Conservation (phyloP, 2,113 vertebrate species). For the Vicugna pacos region DNA sequence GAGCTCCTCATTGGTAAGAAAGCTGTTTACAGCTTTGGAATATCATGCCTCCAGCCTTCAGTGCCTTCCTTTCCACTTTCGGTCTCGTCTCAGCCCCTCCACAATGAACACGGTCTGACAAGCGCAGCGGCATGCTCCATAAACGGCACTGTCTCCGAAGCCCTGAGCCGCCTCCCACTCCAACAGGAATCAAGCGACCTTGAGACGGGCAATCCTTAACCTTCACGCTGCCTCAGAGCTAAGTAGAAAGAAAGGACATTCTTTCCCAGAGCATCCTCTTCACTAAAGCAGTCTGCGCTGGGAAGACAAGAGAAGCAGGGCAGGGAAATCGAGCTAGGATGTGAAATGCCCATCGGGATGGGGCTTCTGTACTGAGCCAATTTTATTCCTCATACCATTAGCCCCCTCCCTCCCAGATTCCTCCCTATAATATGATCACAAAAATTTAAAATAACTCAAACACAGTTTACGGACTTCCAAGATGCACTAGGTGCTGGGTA, state of each 20-base stretch:
- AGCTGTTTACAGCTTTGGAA: background rate
- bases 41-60: constrained; percentile 26
- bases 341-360: background rate
- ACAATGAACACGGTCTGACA: constrained; percentile 29
- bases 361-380: background rate
- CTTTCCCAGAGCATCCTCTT: constrained; percentile 1
- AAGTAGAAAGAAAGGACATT: background rate
- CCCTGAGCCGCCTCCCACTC: constrained; percentile 8
- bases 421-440: constrained; percentile 47
- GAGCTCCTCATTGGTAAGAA: constrained; percentile 34
- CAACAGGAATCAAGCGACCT: constrained; percentile 67
- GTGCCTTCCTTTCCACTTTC: background rate
- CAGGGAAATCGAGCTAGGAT: constrained; percentile 14
- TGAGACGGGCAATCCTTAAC: constrained; percentile 58
- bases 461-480: constrained; percentile 61
- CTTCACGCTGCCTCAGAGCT: constrained; percentile 51
- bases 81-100: background rate
- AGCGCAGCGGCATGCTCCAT: background rate
- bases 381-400: constrained; percentile 41
- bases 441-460: constrained; percentile 76
- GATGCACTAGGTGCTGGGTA: background rate
- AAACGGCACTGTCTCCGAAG: constrained; percentile 59
- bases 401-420: background rate
- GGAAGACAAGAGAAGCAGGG: background rate
- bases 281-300: background rate